Conservation (phyloP, 2,888 invertebrate species). For the Himalopsyche japonica region DNA sequence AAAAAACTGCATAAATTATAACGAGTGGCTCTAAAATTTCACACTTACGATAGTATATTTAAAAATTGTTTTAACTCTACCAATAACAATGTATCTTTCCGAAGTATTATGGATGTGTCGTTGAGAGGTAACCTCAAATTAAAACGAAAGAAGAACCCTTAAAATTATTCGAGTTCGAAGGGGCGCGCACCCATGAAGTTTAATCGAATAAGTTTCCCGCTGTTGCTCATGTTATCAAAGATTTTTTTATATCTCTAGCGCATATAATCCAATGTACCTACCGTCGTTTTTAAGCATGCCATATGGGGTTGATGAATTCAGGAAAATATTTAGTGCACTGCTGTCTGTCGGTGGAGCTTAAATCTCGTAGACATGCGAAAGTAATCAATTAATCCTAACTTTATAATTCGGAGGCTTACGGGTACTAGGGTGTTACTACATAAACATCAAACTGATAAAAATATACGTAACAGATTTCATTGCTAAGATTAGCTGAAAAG, state of each 20-base stretch:
- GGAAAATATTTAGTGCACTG: neutral
- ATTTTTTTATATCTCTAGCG: neutral
- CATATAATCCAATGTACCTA: neutral
- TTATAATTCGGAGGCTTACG: too few species aligned
- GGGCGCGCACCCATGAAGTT: conserved; percentile 2
- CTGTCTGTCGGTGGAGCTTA: too few species aligned
- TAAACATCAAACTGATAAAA: too few species aligned
- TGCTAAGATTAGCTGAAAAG: too few species aligned
- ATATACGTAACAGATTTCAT: too few species aligned
- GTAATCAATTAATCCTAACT: too few species aligned
- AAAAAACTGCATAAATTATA: too few species aligned
- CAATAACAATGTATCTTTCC: neutral
- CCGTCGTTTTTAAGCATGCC: neutral
- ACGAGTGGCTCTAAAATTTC: too few species aligned
- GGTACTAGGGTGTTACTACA: too few species aligned
- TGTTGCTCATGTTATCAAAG: neutral
- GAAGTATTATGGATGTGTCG: neutral
- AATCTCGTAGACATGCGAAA: too few species aligned
- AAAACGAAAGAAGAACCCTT: neutral
- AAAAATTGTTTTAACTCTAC: too few species aligned
- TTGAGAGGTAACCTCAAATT: neutral
- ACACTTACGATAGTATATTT: too few species aligned
- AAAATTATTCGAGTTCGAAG: conserved; percentile 8
- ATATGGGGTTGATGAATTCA: neutral
- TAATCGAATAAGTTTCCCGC: conserved; percentile 5